Percentiles rank a stretch among this genome's conserved stretches.
Evolutionary conservation across 2,797 vertebrate genomes (phyloP).

Genomic region (Chaenodraco wilsoni): DNA sequence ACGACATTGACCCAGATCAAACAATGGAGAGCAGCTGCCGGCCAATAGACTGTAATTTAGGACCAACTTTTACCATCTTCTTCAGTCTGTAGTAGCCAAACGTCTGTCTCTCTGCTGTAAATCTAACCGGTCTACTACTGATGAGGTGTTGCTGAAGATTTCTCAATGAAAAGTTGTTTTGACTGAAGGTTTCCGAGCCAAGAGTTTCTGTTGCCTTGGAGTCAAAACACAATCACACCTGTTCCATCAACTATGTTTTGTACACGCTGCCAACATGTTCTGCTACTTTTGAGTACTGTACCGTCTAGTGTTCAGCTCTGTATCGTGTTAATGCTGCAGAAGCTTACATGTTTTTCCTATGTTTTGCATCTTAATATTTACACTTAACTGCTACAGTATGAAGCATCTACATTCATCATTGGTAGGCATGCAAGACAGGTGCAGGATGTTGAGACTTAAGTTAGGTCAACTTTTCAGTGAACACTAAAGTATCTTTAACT

Average conservation of each 20-base stretch:
- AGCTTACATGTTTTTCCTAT: background rate
- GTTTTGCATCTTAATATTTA: background rate
- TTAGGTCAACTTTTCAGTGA: background rate
- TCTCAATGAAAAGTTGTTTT: conserved; percentile 22
- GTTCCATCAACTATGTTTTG: background rate
- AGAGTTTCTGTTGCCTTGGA: background rate
- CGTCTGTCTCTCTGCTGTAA: conserved; percentile 18
- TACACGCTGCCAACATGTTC: background rate
- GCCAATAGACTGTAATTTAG: conserved; percentile 25
- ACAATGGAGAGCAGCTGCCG: conserved; percentile 34
- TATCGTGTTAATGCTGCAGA: background rate
- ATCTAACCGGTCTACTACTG: conserved; percentile 12
- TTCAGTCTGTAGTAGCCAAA: conserved; percentile 2
- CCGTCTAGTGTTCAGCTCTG: background rate
- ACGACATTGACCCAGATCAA: conserved; percentile 26
- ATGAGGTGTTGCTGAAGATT: conserved; percentile 4
- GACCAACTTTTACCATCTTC: conserved; percentile 27
- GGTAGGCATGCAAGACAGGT: background rate
- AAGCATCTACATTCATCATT: background rate
- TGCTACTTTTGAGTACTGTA: background rate
- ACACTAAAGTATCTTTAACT: no score
- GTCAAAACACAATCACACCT: conserved; percentile 21
- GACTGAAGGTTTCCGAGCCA: conserved; percentile 25
- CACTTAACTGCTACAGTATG: background rate
- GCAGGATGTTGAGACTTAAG: background rate